These are phyloP conservation scores for Penaeus indicus DNA, from an alignment of 1,140 invertebrate species.

Conservation along the genomic window DNA sequence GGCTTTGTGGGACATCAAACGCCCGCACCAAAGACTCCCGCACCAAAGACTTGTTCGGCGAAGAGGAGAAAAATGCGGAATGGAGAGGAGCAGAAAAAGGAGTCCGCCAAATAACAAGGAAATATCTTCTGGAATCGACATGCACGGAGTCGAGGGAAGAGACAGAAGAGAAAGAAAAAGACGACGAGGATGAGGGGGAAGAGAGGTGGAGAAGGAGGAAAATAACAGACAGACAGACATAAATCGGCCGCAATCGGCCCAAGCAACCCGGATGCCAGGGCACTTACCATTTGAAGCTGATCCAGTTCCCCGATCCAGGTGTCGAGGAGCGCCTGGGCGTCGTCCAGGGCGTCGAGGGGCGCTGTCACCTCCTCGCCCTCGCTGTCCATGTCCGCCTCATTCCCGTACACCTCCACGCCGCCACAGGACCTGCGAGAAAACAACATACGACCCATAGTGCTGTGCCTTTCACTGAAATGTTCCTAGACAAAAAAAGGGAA, in stretches of 20 bases:
- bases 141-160: no score
- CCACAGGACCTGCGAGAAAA: slow-evolving; percentile 40
- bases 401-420: slow-evolving; percentile 54
- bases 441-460: neutral
- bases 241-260: neutral
- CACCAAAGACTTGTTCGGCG: no score
- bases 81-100: no score
- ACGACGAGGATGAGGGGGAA: neutral
- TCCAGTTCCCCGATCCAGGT: slow-evolving; percentile 53
- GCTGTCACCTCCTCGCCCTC: slow-evolving; percentile 53
- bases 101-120: no score
- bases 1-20: no score
- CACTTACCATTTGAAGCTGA: slow-evolving; percentile 49
- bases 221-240: neutral
- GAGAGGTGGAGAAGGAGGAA: neutral
- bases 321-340: slow-evolving; percentile 48
- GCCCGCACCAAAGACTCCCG: no score
- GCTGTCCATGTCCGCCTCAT: slow-evolving; percentile 47
- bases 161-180: neutral
- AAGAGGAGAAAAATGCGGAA: no score
- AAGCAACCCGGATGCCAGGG: neutral
- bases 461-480: no score
- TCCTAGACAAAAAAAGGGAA: no score
- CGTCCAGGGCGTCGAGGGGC: slow-evolving; percentile 46
- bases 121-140: no score